These are phyloP conservation scores for Littorina saxatilis DNA, from an alignment of 1,140 invertebrate genomes.

Conservation along the genomic window DNA sequence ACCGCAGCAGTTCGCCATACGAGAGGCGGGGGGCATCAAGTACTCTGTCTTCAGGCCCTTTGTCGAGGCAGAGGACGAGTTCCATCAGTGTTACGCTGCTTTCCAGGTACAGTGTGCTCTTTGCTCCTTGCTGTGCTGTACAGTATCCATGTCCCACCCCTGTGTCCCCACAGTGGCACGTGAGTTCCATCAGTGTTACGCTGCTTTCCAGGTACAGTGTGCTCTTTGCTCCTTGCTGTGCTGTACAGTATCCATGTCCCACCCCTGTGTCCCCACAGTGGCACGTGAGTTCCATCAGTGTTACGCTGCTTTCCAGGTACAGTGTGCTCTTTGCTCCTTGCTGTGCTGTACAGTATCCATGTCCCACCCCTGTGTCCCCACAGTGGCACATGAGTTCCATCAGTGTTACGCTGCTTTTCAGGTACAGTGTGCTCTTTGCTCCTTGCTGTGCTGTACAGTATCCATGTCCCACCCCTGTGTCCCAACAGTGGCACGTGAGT, in stretches of 20 bases:
- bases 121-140: background rate
- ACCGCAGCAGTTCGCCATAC: slow-evolving; percentile 73
- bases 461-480: too few relatives aligned
- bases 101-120: too few relatives aligned
- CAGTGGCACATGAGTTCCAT: slow-evolving; percentile 68
- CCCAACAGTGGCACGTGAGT: too few relatives aligned
- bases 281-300: slow-evolving; percentile 68
- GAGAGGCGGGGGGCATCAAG: slow-evolving; percentile 72
- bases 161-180: too few relatives aligned
- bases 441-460: too few relatives aligned
- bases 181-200: slow-evolving; percentile 68
- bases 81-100: slow-evolving; percentile 69
- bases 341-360: background rate
- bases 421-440: too few relatives aligned
- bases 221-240: too few relatives aligned
- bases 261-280: too few relatives aligned
- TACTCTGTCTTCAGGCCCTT: slow-evolving; percentile 71
- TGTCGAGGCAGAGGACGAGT: slow-evolving; percentile 66
- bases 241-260: background rate
- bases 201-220: slow-evolving; percentile 76
- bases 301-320: slow-evolving; percentile 75
- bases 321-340: too few relatives aligned
- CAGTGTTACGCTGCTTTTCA: slow-evolving; percentile 73
- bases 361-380: too few relatives aligned
- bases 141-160: too few relatives aligned